Evolutionary conservation across 2,797 vertebrate genomes (phyloP), one percentile per base, ranked within the genome.

Genomic region (Enteromius argenteus): DNA sequence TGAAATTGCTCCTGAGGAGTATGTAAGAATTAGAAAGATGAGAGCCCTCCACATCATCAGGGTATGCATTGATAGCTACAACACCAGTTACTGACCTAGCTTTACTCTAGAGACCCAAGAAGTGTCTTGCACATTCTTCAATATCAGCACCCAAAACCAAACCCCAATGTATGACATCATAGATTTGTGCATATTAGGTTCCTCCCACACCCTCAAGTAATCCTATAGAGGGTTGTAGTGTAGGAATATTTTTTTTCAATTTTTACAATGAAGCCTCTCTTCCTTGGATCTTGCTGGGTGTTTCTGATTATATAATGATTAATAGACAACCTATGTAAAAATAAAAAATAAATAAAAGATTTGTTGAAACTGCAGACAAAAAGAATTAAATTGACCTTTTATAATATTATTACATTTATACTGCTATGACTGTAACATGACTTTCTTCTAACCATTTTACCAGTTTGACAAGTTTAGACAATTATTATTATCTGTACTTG

Each of bases 121-220:
- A 42, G 73, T 87, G 27, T 87, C 83, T 80, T 86, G 89, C 81
- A 39, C 86, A 58, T 88, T 88, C 88, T 94, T 94, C 94, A 95
- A 94, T 73, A 88, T 74, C 84, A 58, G 30, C 37, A 86, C 83
- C 85, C 96, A 96, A 96, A 95, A 90, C 80, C 90, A 91, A 91
- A 86, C 91, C 92, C 86, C 90, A 84, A 82, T 81, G 86, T 87
- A 90, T 94, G 91, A 95, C 93, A 92, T 94, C 92, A 95, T 7
- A 49, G 58, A 80, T 51, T 82, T 85, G 62, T 81, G 89, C 69
- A 35, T 85, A 77, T 53, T 32, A 81, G 80, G 89, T 86, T 80
- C 91, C 89, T 27, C 91, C 92, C 88, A 83, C 64, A 81, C 58
- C 60, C 35, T 27, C 8, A 66, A 51, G 77, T 37, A n/a, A 53